Conservation (phyloP, 1,140 invertebrate genomes). For the Zaprionus kolodkinae region DNA sequence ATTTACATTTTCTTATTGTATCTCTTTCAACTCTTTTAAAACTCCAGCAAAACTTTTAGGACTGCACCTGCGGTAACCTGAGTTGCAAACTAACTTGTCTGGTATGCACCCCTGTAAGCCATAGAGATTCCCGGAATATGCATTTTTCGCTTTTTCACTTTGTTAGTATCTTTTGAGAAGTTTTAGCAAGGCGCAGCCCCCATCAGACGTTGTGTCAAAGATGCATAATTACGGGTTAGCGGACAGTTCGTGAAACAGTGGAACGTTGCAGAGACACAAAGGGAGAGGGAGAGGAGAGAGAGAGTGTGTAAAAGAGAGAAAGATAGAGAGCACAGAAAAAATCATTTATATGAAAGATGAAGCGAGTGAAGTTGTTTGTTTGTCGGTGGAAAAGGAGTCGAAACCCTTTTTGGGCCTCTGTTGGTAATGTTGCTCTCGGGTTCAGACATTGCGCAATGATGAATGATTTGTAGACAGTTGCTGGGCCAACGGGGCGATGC, state of each 20-base stretch:
- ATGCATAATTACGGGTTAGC: slow-evolving; percentile 74
- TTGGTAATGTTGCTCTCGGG: slow-evolving; percentile 51
- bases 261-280: slow-evolving; percentile 13
- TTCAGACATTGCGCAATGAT: slow-evolving; percentile 60
- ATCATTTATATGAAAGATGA: slow-evolving; percentile 78
- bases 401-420: slow-evolving; percentile 27
- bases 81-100: not conserved
- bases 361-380: slow-evolving; percentile 48
- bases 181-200: slow-evolving; percentile 17
- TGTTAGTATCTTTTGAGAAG: slow-evolving; percentile 13
- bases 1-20: too few relatives aligned
- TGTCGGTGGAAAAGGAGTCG: slow-evolving; percentile 44
- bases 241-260: slow-evolving; percentile 30
- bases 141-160: slow-evolving; percentile 8
- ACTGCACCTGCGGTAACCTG: not conserved
- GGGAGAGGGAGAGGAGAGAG: slow-evolving; percentile 15
- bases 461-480: slow-evolving; percentile 78
- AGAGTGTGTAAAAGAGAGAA: slow-evolving; percentile 19
- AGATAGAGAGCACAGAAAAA: slow-evolving; percentile 36
- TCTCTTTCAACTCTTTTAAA: too few relatives aligned
- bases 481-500: slow-evolving; percentile 12
- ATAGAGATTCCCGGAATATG: slow-evolving; percentile 13
- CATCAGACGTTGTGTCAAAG: slow-evolving; percentile 55
- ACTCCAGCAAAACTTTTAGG: too few relatives aligned
- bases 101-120: not conserved